These are phyloP conservation scores for Sinopyrophorus schimmeli DNA, from an alignment of 2,888 invertebrate genomes.

Conservation along the genomic window DNA sequence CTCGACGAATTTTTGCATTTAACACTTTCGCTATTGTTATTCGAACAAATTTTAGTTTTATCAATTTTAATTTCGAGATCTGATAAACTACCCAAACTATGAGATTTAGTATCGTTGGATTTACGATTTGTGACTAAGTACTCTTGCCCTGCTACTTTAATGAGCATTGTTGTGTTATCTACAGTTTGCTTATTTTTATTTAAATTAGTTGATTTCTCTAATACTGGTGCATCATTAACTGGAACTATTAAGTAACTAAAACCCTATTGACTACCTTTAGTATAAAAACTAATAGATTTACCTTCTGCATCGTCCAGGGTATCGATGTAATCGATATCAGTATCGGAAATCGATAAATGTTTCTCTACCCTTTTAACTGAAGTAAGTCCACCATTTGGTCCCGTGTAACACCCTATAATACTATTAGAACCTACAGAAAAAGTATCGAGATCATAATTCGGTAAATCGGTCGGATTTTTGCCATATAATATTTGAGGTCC, in stretches of 20 bases:
- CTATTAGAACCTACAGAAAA: conserved; percentile 60
- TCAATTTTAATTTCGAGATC: conserved; percentile 49
- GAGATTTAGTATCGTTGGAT: conserved; percentile 50
- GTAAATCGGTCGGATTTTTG: conserved; percentile 72
- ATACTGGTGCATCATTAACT: conserved; percentile 33
- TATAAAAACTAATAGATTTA: conserved; percentile 2
- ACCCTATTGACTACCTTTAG: neutral
- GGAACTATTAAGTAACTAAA: conserved; percentile 15
- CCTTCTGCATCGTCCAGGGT: conserved; percentile 51
- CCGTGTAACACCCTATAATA: conserved; percentile 75
- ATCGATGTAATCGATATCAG: conserved; percentile 75
- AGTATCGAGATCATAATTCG: conserved; percentile 60
- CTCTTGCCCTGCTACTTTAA: conserved; percentile 55
- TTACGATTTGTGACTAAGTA: conserved; percentile 53
- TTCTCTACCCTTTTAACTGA: conserved; percentile 69
- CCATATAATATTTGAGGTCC: conserved; percentile 70
- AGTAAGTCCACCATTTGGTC: conserved; percentile 80
- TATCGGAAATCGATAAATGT: conserved; percentile 67
- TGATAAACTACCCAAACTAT: conserved; percentile 52
- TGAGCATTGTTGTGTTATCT: conserved; percentile 54
- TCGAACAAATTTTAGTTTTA: conserved; percentile 39
- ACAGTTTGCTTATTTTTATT: conserved; percentile 39
- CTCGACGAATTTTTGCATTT: conserved; percentile 28
- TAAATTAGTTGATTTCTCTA: conserved; percentile 44
- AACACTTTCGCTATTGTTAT: conserved; percentile 29